phyloP scores from a whole-genome alignment of 2,113 vertebrate species.

The Rhinolophus ferrumequinum region DNA sequence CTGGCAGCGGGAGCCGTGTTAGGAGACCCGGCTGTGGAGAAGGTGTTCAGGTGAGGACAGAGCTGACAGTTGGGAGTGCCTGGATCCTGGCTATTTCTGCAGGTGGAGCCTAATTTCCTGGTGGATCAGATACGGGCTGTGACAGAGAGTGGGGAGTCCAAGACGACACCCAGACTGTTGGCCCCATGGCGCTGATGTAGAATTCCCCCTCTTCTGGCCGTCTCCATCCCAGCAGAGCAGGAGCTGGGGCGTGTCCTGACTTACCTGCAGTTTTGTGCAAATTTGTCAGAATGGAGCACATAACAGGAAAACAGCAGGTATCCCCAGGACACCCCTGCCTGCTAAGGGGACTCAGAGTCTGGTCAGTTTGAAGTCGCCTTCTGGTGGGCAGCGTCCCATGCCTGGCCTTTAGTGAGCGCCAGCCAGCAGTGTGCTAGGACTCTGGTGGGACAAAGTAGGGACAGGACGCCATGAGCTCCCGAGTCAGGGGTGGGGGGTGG shows the following conservation, averaged over 20 bases:
- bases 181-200: too few relatives aligned
- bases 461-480: fast-evolving
- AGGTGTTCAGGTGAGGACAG: fast-evolving
- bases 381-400: too few relatives aligned
- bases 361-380: too few relatives aligned
- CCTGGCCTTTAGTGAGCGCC: neutral
- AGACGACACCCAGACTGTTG: fast-evolving
- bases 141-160: too few relatives aligned
- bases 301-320: neutral
- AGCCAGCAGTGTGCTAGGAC: neutral
- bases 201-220: neutral
- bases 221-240: too few relatives aligned
- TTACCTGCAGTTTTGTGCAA: neutral
- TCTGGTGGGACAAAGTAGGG: neutral
- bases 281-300: neutral
- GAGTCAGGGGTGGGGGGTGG: too few relatives aligned
- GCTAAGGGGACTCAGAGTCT: fast-evolving
- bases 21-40: neutral
- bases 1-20: neutral
- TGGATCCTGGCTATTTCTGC: neutral
- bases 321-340: neutral
- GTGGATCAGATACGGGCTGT: too few relatives aligned
- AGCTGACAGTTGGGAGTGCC: too few relatives aligned
- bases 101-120: neutral
- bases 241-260: neutral